Conservation (phyloP, 2,797 vertebrate species). For the Okamejei kenojei region DNA sequence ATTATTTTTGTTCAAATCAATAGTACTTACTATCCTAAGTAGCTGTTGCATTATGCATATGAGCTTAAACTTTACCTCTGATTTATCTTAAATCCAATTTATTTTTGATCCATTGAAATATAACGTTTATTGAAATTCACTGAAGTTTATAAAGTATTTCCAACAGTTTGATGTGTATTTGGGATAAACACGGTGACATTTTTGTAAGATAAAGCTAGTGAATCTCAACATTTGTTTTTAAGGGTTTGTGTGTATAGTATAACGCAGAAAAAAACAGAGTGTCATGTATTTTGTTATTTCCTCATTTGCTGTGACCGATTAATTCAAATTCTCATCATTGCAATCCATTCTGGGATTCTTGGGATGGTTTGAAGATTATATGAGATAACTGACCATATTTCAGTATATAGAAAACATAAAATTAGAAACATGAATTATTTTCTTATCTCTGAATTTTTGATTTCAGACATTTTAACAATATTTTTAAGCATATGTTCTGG, state of each 20-base stretch:
- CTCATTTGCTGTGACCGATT: neutral
- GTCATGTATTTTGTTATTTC: neutral
- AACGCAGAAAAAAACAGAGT: neutral
- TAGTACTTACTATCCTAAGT: neutral
- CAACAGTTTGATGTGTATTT: neutral
- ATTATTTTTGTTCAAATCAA: constrained; percentile 30
- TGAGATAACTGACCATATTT: neutral
- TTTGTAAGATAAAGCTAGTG: neutral
- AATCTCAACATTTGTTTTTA: neutral
- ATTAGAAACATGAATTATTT: neutral
- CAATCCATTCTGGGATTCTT: neutral
- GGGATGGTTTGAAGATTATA: neutral
- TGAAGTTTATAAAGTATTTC: neutral
- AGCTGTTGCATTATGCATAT: constrained; percentile 23
- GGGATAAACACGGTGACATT: neutral
- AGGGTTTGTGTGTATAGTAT: neutral
- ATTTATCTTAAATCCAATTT: neutral
- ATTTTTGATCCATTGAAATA: neutral
- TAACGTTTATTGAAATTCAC: neutral
- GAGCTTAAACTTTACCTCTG: constrained; percentile 13
- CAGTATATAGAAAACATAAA: neutral
- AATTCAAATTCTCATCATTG: neutral
- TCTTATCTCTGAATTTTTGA: neutral
- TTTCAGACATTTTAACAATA: neutral
- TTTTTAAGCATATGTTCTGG: neutral